Percentiles rank a stretch among this genome's conserved stretches.
phyloP scores from a whole-genome alignment of 2,888 invertebrate genomes.

The Lydus trimaculatus region DNA sequence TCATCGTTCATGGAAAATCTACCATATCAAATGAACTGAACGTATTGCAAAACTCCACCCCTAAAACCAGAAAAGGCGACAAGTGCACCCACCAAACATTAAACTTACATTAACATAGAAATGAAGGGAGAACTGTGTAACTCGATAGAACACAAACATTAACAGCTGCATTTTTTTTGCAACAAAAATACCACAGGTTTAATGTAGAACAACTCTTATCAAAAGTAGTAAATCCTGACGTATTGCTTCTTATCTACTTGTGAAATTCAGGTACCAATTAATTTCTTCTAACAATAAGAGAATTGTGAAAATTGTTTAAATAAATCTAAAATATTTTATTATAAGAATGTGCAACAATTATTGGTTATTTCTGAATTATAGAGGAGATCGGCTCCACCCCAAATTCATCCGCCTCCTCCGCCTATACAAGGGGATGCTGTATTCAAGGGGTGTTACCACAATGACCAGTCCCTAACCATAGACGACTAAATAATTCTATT shows the following conservation, averaged over 20 bases:
- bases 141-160: slow-evolving; percentile 52
- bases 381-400: slow-evolving; percentile 39
- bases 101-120: slow-evolving; percentile 57
- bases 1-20: not conserved
- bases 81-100: slow-evolving; percentile 54
- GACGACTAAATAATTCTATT: slow-evolving; percentile 40
- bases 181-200: too few species aligned
- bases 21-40: slow-evolving; percentile 12
- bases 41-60: slow-evolving; percentile 38
- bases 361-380: slow-evolving; percentile 19
- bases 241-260: too few species aligned
- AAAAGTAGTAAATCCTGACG: too few species aligned
- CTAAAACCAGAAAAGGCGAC: slow-evolving; percentile 43
- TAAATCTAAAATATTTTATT: not conserved
- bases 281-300: too few species aligned
- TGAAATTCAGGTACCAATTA: too few species aligned
- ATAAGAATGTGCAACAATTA: too few species aligned
- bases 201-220: too few species aligned
- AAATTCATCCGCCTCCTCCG: slow-evolving; percentile 46
- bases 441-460: slow-evolving; percentile 42
- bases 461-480: slow-evolving; percentile 51
- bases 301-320: not conserved
- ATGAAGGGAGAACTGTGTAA: slow-evolving; percentile 55
- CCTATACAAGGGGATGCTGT: slow-evolving; percentile 38
- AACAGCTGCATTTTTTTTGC: slow-evolving; percentile 30